phyloP scores from a whole-genome alignment of 1,140 invertebrate species.

The Vollenhovia emeryi region DNA sequence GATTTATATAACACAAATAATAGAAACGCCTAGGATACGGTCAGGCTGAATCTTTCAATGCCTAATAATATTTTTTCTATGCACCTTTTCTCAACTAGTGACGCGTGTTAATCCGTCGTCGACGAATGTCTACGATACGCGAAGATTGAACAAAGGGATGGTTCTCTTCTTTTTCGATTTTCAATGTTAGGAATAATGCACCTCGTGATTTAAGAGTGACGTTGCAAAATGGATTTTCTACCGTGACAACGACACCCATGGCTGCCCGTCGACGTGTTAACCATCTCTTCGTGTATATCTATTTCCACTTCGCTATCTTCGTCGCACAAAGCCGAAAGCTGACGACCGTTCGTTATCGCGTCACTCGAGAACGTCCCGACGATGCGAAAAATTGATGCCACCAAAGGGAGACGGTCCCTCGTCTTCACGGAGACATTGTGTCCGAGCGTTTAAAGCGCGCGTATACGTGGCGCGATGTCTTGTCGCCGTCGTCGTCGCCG shows the following conservation, averaged over 20 bases:
- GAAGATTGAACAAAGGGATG: neutral
- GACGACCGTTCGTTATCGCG: conserved; percentile 28
- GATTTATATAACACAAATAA: no score
- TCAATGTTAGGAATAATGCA: neutral
- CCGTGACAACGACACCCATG: neutral
- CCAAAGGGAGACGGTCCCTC: neutral
- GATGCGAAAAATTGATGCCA: conserved; percentile 54
- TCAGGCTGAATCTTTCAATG: no score
- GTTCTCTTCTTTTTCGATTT: neutral
- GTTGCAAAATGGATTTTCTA: neutral
- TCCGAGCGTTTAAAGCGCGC: conserved; percentile 24
- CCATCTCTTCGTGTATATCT: neutral
- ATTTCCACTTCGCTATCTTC: neutral
- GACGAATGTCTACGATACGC: neutral
- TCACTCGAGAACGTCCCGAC: conserved; percentile 31
- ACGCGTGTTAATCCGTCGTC: neutral
- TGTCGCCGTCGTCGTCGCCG: conserved; percentile 12
- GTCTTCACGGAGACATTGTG: conserved; percentile 45
- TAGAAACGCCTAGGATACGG: no score
- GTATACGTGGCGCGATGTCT: conserved; percentile 34
- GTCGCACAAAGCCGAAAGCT: neutral
- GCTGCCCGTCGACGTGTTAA: conserved; percentile 4
- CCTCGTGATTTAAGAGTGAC: neutral
- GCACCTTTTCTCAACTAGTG: no score
- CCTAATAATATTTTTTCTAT: no score